Evolutionary conservation across 2,888 invertebrate species (phyloP).

Genomic region (Argynnis bischoffii): DNA sequence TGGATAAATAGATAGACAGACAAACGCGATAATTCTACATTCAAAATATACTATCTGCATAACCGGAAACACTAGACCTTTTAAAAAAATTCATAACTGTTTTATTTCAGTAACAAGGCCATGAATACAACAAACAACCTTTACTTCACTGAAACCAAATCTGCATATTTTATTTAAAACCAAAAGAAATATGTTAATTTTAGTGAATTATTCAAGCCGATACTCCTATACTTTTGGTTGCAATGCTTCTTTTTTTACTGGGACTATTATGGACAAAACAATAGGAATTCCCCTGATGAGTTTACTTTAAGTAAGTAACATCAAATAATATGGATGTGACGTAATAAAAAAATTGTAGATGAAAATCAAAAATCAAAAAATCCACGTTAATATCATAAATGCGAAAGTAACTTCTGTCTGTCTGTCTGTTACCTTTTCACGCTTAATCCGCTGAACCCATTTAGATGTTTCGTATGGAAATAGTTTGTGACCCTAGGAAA

Average conservation of each 20-base stretch:
- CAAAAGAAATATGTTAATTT: constrained; percentile 30
- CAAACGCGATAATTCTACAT: no score
- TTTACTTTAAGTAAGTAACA: constrained; percentile 6
- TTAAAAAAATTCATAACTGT: not conserved
- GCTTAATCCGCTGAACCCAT: no score
- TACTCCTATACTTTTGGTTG: constrained; percentile 43
- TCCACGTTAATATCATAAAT: no score
- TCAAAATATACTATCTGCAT: no score
- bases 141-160: constrained; percentile 9
- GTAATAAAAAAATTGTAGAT: not conserved
- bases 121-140: not conserved
- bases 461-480: no score
- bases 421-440: no score
- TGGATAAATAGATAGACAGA: no score
- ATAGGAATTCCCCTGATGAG: constrained; percentile 59
- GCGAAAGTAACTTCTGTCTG: no score
- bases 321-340: not conserved
- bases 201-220: constrained; percentile 31
- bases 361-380: no score
- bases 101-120: not conserved
- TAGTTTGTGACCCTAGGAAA: no score
- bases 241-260: constrained; percentile 52
- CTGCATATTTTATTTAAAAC: constrained; percentile 24
- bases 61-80: not conserved
- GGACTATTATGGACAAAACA: constrained; percentile 64